phyloP scores from a whole-genome alignment of 2,888 invertebrate genomes.

The Hirtodrosophila trivittata region DNA sequence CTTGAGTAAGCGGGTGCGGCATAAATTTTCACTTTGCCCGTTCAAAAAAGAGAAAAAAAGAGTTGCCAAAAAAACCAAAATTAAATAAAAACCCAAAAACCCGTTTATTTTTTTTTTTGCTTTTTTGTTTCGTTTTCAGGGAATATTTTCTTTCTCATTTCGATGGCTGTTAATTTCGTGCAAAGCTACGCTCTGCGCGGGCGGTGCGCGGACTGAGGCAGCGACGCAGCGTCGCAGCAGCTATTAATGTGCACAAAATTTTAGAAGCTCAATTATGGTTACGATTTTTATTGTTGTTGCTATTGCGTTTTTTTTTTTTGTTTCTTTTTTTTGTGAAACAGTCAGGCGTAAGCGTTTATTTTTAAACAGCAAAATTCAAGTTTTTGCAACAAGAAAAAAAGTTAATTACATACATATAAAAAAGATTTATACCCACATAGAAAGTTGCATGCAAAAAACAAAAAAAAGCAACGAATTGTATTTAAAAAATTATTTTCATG shows the following conservation, averaged over 20 bases:
- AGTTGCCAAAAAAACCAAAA: conserved; percentile 60
- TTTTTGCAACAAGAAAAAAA: conserved; percentile 64
- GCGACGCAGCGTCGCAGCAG: conserved; percentile 26
- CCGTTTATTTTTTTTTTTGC: conserved; percentile 46
- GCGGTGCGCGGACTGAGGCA: conserved; percentile 12
- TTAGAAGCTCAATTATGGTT: conserved; percentile 67
- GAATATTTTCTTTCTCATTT: conserved; percentile 61
- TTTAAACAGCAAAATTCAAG: conserved; percentile 72
- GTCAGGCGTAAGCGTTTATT: conserved; percentile 68
- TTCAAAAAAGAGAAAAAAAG: conserved; percentile 29
- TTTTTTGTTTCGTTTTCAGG: conserved; percentile 34
- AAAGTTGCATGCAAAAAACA: conserved; percentile 66
- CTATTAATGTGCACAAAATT: conserved; percentile 62
- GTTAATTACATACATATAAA: conserved; percentile 71
- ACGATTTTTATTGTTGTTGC: conserved; percentile 38
- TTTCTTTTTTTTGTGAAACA: conserved; percentile 48
- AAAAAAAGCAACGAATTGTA: conserved; percentile 18
- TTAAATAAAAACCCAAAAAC: conserved; percentile 39
- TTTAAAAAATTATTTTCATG: conserved; percentile 65
- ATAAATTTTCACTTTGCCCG: conserved; percentile 63
- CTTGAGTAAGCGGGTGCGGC: conserved; percentile 66
- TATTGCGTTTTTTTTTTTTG: conserved; percentile 13
- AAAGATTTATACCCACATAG: conserved; percentile 75
- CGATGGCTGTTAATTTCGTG: conserved; percentile 23
- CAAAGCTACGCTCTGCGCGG: conserved; percentile 9